These are phyloP conservation scores for Julus scandinavius DNA, from an alignment of 2,888 invertebrate species.

Conservation along the genomic window DNA sequence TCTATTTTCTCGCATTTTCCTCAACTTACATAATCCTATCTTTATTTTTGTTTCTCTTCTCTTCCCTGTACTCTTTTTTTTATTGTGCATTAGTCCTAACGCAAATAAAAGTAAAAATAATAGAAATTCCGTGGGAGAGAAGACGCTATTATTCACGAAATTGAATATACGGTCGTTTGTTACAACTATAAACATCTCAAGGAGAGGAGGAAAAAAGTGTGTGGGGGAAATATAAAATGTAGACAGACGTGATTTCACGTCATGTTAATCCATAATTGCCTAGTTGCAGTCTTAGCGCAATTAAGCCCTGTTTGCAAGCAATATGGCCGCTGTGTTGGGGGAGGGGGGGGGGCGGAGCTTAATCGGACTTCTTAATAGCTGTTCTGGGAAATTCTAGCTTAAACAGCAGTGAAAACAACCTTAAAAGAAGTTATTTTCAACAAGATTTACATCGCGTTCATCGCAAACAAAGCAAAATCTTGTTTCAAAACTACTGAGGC, in stretches of 20 bases:
- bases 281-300: neutral
- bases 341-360: no score
- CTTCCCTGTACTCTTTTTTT: neutral
- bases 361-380: no score
- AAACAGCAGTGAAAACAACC: no score
- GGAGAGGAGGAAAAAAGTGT: neutral
- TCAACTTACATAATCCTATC: neutral
- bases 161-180: neutral
- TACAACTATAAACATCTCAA: neutral
- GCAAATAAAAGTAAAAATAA: slow-evolving; percentile 10
- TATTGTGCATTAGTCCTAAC: neutral
- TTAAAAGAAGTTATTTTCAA: no score
- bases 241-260: neutral
- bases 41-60: neutral
- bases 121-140: neutral
- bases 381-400: no score
- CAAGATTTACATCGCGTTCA: no score
- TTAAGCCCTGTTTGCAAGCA: no score
- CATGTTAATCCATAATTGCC: neutral
- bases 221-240: neutral
- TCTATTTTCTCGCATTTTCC: neutral
- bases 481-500: no score
- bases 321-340: no score
- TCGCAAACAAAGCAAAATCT: no score
- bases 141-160: slow-evolving; percentile 10